Conservation (phyloP, 1,140 invertebrate species). For the Saccostrea cuccullata region DNA sequence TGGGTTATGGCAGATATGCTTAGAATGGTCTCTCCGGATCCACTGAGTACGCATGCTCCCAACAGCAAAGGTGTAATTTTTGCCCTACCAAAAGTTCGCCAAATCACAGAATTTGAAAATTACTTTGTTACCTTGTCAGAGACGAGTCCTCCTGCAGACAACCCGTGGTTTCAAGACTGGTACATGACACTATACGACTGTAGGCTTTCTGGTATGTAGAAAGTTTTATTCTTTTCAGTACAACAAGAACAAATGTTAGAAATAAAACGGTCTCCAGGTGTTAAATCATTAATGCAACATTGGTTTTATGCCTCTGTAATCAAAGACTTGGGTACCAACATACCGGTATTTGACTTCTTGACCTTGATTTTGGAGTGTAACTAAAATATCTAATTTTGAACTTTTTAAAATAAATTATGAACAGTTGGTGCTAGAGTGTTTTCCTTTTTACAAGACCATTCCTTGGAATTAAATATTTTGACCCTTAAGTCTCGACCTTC, state of each 20-base stretch:
- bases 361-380: too few species aligned
- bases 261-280: too few species aligned
- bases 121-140: conserved; percentile 72
- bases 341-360: too few species aligned
- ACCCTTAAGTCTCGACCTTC: too few species aligned
- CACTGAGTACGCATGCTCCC: conserved; percentile 58
- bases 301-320: background rate
- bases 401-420: too few species aligned
- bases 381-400: too few species aligned
- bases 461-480: too few species aligned
- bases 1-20: conserved; percentile 57
- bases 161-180: conserved; percentile 79
- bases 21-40: conserved; percentile 55
- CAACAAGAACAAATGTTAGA: too few species aligned
- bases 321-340: background rate
- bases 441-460: too few species aligned
- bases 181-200: conserved; percentile 71
- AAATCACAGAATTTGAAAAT: conserved; percentile 66
- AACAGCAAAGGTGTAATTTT: conserved; percentile 65
- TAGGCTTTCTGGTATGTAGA: conserved; percentile 55
- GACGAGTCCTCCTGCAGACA: conserved; percentile 64
- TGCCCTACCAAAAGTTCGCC: conserved; percentile 59
- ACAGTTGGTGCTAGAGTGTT: too few species aligned
- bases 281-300: background rate
- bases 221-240: background rate